A percentile compares a stretch with the other conserved stretches of the same genome.
Conservation (phyloP, 1,140 invertebrate genomes). For the Nylanderia fulva region DNA sequence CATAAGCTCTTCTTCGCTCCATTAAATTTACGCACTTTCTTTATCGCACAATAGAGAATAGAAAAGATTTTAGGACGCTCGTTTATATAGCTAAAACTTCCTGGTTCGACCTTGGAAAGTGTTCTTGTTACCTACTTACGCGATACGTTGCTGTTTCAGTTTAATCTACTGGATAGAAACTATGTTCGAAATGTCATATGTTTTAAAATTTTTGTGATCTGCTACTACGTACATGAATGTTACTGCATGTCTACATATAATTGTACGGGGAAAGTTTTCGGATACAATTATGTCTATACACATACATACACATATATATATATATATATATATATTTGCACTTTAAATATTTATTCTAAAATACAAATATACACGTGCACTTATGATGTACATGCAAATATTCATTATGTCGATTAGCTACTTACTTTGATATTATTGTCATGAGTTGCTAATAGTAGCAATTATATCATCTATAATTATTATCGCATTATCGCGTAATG, state of each 20-base stretch:
- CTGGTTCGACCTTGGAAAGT: slow-evolving; percentile 16
- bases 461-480: slow-evolving; percentile 35
- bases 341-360: slow-evolving; percentile 31
- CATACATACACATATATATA: no score
- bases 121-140: not conserved
- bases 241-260: not conserved
- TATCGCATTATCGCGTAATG: slow-evolving; percentile 32
- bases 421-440: slow-evolving; percentile 13
- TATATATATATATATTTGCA: no score
- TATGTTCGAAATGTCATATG: not conserved
- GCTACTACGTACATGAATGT: not conserved
- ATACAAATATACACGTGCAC: not conserved
- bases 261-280: not conserved
- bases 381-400: slow-evolving; percentile 11
- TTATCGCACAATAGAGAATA: not conserved
- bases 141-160: not conserved
- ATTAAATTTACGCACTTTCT: slow-evolving; percentile 49
- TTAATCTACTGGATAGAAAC: not conserved
- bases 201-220: not conserved
- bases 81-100: slow-evolving; percentile 23
- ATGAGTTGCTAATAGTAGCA: not conserved
- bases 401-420: not conserved
- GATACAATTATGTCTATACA: not conserved
- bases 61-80: slow-evolving; percentile 18
- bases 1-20: not conserved